These are phyloP conservation scores for Caenorhabditis zanzibari DNA, from an alignment of 2,888 invertebrate species.

Conservation along the genomic window DNA sequence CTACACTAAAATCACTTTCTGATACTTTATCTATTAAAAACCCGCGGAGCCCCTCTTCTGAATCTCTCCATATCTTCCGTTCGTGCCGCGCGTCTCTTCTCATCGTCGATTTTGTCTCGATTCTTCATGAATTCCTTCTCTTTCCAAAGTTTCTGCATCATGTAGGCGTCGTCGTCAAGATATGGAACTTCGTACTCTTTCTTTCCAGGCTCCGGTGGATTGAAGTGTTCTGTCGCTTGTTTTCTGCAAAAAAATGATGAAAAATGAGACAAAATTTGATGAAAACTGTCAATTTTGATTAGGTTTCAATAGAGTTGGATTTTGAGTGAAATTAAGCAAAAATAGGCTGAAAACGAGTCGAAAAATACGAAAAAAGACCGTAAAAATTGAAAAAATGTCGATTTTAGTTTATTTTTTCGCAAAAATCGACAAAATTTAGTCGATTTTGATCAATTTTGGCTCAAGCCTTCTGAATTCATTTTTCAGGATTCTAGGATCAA, in stretches of 20 bases:
- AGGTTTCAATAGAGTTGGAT: too few species aligned
- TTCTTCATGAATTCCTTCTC: conserved; percentile 80
- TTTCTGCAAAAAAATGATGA: conserved; percentile 69
- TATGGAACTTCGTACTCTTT: conserved; percentile 82
- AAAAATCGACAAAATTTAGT: too few species aligned
- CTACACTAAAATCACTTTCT: background rate
- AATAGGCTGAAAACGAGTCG: too few species aligned
- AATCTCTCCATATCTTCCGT: conserved; percentile 71
- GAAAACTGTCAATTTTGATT: too few species aligned
- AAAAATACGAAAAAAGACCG: too few species aligned
- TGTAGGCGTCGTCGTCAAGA: conserved; percentile 82
- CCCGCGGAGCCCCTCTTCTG: conserved; percentile 71
- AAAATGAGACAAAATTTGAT: too few species aligned
- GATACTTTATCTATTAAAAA: conserved; percentile 65
- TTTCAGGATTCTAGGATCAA: too few species aligned
- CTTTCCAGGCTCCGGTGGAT: conserved; percentile 68
- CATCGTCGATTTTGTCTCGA: conserved; percentile 68
- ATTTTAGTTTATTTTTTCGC: too few species aligned
- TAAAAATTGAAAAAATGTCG: too few species aligned
- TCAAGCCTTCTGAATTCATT: too few species aligned
- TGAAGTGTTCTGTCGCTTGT: conserved; percentile 77
- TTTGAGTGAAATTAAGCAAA: too few species aligned
- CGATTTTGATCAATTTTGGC: too few species aligned
- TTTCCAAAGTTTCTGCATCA: conserved; percentile 82
- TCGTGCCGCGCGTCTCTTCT: conserved; percentile 52